Evolutionary conservation across 2,797 vertebrate species (phyloP).

Genomic region (Aeoliscus strigatus): DNA sequence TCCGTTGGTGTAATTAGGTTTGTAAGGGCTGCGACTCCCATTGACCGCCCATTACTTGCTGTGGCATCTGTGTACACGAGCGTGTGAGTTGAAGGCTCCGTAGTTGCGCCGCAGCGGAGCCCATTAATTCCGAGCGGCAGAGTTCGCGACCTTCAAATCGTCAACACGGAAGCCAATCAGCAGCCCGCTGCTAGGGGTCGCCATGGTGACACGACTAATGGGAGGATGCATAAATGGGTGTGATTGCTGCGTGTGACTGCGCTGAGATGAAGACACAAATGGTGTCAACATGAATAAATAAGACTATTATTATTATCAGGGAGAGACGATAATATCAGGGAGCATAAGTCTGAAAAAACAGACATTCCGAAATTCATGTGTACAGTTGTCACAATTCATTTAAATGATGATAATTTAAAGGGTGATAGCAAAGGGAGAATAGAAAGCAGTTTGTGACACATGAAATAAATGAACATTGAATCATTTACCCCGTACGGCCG

Average conservation of each 20-base stretch:
- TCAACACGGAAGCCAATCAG: conserved; percentile 67
- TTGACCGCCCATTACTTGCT: conserved; percentile 53
- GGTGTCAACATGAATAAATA: conserved; percentile 15
- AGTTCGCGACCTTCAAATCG: conserved; percentile 56
- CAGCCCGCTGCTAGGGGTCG: conserved; percentile 48
- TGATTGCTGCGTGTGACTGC: conserved; percentile 22
- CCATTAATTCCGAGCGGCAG: conserved; percentile 60
- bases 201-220: conserved; percentile 37
- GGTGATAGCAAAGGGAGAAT: not conserved
- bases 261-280: conserved; percentile 1
- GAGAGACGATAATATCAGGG: not conserved
- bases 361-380: conserved; percentile 1
- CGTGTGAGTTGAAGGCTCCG: conserved; percentile 25
- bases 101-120: conserved; percentile 41
- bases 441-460: no score
- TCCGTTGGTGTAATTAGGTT: conserved; percentile 63
- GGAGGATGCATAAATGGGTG: conserved; percentile 30
- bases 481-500: no score
- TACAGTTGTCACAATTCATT: no score
- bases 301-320: conserved; percentile 11
- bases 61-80: conserved; percentile 40
- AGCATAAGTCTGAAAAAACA: conserved; percentile 7
- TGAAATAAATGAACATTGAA: no score
- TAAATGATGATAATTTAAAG: no score
- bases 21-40: conserved; percentile 53